Base-by-base conservation (phyloP, 2,888 invertebrate genomes). In the Apoda limacodes region DNA sequence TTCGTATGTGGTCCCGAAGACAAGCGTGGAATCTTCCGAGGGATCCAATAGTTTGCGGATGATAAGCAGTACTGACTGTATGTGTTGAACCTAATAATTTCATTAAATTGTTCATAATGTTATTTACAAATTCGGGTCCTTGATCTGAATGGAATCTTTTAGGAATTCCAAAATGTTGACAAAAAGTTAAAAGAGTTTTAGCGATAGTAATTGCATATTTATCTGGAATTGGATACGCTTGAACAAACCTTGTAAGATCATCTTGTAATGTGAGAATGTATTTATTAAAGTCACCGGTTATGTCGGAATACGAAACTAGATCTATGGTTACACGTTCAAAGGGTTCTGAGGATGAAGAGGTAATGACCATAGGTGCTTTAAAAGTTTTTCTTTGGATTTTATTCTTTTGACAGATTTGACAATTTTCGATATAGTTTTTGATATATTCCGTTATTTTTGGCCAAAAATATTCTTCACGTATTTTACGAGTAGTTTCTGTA, bases 311-410 rank as follows among this genome's bases (percentile, higher is more conserved):
- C 0, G 54, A 55, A 1, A 57, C 55, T 30, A 55, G 17, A 24
- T 57, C 55, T 2, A 55, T 54, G 5, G 53, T 43, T 4, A 57
- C 47, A 11, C 50, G 35, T 43, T 54, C 51, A 17, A 55, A 54
- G 4, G 54, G 51, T 45, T 54, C 52, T 4, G 48, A 47, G 2
- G 49, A 51, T 19, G 37, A 40, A 1, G 52, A 49, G 0, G 56
- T 56, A n/a, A 56, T 50, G 0, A 54, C 43, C 55, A 55, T 55
- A 15, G 52, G 52, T 4, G 56, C 54, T 44, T 54, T 32, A 24
- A 35, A 55, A 1, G 28, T 45, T 44, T 45, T 50, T 22, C 51
- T 34, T 38, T 51, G 52, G 2, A 50, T 51, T 43, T 55, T 53
- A 23, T 47, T 52, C 7, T 45, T 36, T 35, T 56, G 51, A 9